Base-by-base conservation (phyloP, 2,888 invertebrate species). In the Cerceris rybyensis region DNA sequence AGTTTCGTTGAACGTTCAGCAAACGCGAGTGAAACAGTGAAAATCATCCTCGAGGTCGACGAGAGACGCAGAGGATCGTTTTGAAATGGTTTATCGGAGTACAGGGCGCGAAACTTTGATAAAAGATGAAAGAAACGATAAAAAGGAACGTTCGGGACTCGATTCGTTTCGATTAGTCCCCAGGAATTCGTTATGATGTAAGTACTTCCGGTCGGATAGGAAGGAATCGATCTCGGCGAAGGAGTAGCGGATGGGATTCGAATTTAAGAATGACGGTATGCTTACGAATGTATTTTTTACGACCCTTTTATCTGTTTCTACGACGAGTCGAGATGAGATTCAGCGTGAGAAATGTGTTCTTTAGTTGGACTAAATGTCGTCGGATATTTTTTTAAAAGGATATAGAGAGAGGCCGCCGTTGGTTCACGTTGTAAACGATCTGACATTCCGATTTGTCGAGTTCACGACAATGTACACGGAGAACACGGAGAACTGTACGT, bases 201-300 rank as follows among this genome's bases (percentile, higher is more conserved):
- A 52, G 16, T 43, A 49, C 46, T 59, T 49, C 52, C 52, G 42
- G 57, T 55, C 74, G 74, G 61, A 65, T 66, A 46, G 66, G 50
- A 71, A 58, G 28, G 42, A 59, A 78, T 65, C 70, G 68, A 78
- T 75, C 70, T 64, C 55, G 6, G 64, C 50, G 59, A 49, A 49
- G 0, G 9, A 50, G 42, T 59, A 65, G 66, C 52, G 61, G 57
- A n/a, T 64, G 52, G 61, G 59, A 70, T 63, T 74, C 65, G 79
- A 77, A 80, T 82, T 84, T 82, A 76, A 73, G 73, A 64, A 70
- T 14, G 60, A 74, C 79, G 61, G 80, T 74, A 86, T 77, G 86
- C 86, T 84, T 85, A 80, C 9, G 78, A 78, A 81, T 81, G 86
- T 86, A 86, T 86, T 86, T 86, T 86, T 84, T 86, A 86, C 83